These are phyloP conservation scores for Lymantria dispar DNA, from an alignment of 2,888 invertebrate genomes.

Conservation along the genomic window DNA sequence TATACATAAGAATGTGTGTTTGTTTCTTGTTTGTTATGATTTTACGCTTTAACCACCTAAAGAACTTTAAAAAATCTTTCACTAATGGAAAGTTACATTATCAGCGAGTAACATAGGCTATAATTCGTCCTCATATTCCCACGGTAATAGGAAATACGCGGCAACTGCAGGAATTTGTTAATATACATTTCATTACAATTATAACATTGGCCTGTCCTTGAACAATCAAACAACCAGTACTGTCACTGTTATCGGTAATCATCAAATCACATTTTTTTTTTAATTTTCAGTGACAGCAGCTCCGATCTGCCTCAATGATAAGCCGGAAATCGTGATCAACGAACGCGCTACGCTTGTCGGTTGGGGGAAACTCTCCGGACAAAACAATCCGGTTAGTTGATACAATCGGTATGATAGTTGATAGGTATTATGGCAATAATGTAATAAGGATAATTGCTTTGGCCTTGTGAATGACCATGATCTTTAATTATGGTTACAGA, in stretches of 20 bases:
- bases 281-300: constrained; percentile 86
- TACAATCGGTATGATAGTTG: constrained; percentile 11
- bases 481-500: neutral
- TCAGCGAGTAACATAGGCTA: too few relatives aligned
- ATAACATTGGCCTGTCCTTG: constrained; percentile 24
- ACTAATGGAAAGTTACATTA: too few relatives aligned
- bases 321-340: constrained; percentile 85
- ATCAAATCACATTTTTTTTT: constrained; percentile 12
- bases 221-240: constrained; percentile 14
- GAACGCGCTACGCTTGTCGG: constrained; percentile 85
- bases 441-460: constrained; percentile 25
- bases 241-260: constrained; percentile 17
- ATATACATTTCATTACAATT: neutral
- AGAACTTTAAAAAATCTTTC: too few relatives aligned
- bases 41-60: too few relatives aligned
- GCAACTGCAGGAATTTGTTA: too few relatives aligned
- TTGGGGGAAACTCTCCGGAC: constrained; percentile 88
- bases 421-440: constrained; percentile 17
- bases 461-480: constrained; percentile 23
- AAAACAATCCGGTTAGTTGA: constrained; percentile 67
- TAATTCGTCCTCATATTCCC: too few relatives aligned
- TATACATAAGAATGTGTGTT: too few relatives aligned
- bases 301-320: constrained; percentile 88
- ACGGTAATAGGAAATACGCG: too few relatives aligned
- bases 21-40: too few relatives aligned